Conservation (phyloP, 2,797 vertebrate genomes). For the Phrynocephalus vlangalii region DNA sequence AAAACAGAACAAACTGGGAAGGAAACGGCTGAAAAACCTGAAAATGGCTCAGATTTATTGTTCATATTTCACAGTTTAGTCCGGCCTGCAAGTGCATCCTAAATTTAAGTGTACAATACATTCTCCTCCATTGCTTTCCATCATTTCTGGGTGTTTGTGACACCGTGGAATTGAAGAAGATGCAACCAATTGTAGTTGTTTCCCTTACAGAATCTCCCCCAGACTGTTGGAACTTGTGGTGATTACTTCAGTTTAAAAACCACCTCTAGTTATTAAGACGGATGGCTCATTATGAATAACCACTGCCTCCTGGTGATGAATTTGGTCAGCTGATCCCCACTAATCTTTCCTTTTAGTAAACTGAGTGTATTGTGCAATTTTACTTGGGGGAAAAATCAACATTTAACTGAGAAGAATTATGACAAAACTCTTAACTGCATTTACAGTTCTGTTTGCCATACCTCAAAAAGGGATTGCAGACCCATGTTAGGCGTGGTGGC, state of each 20-base stretch:
- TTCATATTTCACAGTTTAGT: neutral
- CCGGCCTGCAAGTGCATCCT: neutral
- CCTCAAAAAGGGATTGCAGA: neutral
- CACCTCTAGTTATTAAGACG: neutral
- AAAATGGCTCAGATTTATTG: neutral
- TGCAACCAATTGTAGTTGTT: neutral
- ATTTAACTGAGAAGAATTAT: neutral
- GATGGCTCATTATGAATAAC: slow-evolving; percentile 6
- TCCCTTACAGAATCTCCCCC: neutral
- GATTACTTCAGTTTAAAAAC: neutral
- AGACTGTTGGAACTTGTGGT: neutral
- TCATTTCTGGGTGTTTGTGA: neutral
- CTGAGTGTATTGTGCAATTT: neutral
- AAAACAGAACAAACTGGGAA: neutral
- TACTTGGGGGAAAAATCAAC: neutral
- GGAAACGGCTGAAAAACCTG: neutral
- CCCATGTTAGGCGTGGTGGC: too few species aligned
- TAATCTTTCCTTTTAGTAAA: neutral
- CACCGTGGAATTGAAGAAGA: neutral
- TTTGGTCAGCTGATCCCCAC: neutral
- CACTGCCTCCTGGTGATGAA: neutral
- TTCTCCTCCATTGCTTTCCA: neutral
- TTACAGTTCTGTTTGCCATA: neutral
- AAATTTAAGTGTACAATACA: neutral
- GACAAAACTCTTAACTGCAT: neutral